Evolutionary conservation across 2,888 invertebrate species (phyloP).

Genomic region (Frankliniella intonsa): DNA sequence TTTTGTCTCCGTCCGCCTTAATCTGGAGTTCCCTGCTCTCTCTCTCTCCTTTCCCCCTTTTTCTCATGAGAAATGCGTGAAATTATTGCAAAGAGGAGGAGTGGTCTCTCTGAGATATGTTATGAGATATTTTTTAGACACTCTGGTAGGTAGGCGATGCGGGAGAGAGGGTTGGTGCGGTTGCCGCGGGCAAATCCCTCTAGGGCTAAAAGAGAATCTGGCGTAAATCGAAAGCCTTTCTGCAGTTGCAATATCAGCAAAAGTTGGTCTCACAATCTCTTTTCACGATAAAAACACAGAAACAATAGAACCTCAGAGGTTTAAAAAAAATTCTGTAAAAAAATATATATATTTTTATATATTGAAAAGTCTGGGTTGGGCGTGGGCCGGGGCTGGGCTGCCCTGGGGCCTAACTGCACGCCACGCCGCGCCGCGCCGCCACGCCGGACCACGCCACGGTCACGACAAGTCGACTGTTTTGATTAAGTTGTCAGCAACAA

Average conservation of each 20-base stretch:
- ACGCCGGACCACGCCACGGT: not conserved
- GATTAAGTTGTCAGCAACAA: constrained; percentile 26
- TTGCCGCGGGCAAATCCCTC: no score
- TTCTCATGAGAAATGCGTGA: constrained; percentile 25
- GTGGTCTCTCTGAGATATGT: not conserved
- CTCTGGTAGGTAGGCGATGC: no score
- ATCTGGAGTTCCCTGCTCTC: not conserved
- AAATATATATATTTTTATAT: no score
- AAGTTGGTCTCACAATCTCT: not conserved
- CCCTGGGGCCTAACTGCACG: not conserved
- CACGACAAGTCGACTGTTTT: constrained; percentile 26
- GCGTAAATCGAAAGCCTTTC: not conserved
- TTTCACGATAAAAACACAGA: not conserved
- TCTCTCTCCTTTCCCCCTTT: not conserved
- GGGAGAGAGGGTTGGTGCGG: not conserved
- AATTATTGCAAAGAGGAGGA: constrained; percentile 1
- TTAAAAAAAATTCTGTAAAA: no score
- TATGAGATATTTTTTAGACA: not conserved
- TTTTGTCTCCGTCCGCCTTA: constrained; percentile 22
- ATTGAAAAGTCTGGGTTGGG: no score
- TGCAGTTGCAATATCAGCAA: not conserved
- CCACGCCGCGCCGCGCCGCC: not conserved
- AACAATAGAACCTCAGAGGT: not conserved
- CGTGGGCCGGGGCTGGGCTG: not conserved
- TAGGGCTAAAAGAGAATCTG: not conserved